These are phyloP conservation scores for Pangasius macronema DNA, from an alignment of 2,797 vertebrate species.

Conservation along the genomic window DNA sequence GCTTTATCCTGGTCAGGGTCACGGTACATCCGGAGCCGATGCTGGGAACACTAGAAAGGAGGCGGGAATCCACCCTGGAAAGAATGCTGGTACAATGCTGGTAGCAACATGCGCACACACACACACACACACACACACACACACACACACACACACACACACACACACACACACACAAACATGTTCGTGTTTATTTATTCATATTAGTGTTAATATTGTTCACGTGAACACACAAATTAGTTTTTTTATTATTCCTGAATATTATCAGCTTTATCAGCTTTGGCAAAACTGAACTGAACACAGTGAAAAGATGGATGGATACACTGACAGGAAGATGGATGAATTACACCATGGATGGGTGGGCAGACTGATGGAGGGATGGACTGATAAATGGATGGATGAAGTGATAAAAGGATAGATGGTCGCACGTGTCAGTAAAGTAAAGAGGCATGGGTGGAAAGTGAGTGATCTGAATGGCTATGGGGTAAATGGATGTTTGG, in stretches of 20 bases:
- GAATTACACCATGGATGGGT: background rate
- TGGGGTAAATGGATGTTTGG: background rate
- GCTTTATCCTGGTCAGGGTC: background rate
- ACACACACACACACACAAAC: background rate
- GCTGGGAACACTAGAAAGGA: background rate
- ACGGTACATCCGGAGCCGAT: background rate
- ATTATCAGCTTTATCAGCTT: background rate
- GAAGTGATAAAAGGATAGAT: background rate
- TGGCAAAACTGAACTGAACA: background rate
- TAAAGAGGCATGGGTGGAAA: background rate
- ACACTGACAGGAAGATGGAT: background rate
- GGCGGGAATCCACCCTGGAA: background rate
- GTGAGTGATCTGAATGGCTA: background rate
- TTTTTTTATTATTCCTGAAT: background rate
- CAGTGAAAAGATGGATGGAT: background rate
- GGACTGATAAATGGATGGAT: background rate
- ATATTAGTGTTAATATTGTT: background rate
- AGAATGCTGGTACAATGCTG: no score
- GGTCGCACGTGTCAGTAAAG: no score
- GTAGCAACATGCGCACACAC: background rate
- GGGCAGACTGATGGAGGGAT: background rate
- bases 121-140: constrained; percentile 7
- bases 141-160: constrained; percentile 5
- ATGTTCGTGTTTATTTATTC: background rate
- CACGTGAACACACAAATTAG: background rate